A percentile compares a stretch with the other conserved stretches of the same genome.
Evolutionary conservation across 1,140 invertebrate species (phyloP).

Genomic region (Littorina saxatilis): DNA sequence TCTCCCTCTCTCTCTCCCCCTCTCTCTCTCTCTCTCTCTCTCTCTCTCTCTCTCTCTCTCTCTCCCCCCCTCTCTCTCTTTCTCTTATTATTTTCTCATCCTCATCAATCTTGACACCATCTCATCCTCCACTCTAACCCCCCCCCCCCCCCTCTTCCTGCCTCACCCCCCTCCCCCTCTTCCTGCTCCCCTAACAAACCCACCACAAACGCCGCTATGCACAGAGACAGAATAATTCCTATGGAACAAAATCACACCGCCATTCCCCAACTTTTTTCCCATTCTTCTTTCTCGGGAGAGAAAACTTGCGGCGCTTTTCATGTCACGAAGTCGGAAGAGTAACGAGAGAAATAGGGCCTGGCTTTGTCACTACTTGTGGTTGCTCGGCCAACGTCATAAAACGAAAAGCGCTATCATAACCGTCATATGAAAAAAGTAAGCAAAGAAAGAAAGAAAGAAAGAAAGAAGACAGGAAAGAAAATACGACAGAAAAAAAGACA

Average conservation of each 20-base stretch:
- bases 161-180: not conserved
- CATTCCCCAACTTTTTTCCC: too few species aligned
- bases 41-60: not conserved
- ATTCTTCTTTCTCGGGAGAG: too few species aligned
- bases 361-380: too few species aligned
- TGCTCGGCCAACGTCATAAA: too few species aligned
- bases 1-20: not conserved
- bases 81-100: too few species aligned
- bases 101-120: too few species aligned
- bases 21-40: conserved; percentile 15
- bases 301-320: too few species aligned
- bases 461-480: not conserved
- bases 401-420: not conserved
- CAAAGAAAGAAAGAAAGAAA: not conserved
- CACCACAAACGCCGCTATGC: not conserved
- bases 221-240: too few species aligned
- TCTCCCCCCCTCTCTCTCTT: not conserved
- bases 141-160: not conserved
- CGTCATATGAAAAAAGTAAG: not conserved
- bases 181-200: not conserved
- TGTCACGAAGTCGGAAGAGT: too few species aligned
- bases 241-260: not conserved
- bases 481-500: too few species aligned
- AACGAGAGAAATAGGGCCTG: not conserved
- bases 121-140: too few species aligned